Conservation (phyloP, 2,113 vertebrate genomes). For the Theristicus caerulescens region DNA sequence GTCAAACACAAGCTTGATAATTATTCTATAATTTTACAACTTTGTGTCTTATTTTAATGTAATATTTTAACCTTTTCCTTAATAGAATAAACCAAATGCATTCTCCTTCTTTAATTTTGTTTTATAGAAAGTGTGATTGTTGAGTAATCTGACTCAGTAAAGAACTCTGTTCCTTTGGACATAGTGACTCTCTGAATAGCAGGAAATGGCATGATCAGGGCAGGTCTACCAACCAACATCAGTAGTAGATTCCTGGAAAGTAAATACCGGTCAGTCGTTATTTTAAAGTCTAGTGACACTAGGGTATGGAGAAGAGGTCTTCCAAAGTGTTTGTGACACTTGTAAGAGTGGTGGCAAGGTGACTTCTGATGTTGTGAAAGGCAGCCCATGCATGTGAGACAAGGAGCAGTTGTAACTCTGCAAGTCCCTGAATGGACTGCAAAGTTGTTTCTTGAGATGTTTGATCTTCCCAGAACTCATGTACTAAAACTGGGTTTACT, state of each 20-base stretch:
- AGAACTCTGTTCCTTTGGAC: neutral
- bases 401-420: neutral
- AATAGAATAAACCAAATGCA: neutral
- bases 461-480: neutral
- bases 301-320: neutral
- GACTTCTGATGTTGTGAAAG: neutral
- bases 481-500: neutral
- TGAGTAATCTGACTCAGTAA: neutral
- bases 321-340: neutral
- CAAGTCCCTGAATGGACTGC: neutral
- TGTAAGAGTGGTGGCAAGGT: neutral
- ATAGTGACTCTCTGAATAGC: neutral
- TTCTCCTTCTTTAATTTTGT: neutral
- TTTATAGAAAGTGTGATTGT: neutral
- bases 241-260: neutral
- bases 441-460: neutral
- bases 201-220: neutral
- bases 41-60: neutral
- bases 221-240: neutral
- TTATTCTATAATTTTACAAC: neutral
- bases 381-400: neutral
- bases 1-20: neutral
- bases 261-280: neutral
- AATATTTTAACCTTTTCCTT: neutral
- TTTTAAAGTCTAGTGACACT: neutral